Percentiles rank a stretch among this genome's conserved stretches.
Conservation (phyloP, 2,113 vertebrate species). For the Siniperca chuatsi region DNA sequence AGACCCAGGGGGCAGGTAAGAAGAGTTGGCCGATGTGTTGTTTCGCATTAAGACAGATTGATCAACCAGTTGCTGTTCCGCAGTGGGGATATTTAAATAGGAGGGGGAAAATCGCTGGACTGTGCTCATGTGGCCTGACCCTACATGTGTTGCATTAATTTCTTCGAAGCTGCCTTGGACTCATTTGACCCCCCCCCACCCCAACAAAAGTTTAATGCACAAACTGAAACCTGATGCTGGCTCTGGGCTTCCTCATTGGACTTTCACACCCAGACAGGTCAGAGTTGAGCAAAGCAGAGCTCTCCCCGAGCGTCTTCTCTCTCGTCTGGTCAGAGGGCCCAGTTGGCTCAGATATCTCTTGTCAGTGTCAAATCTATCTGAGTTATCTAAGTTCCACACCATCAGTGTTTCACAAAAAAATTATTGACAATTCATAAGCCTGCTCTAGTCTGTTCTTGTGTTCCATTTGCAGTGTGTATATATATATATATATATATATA, state of each 20-base stretch:
- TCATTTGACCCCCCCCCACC: slow-evolving; percentile 53
- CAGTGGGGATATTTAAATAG: slow-evolving; percentile 54
- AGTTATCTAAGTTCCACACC: slow-evolving; percentile 21
- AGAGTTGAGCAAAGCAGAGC: slow-evolving; percentile 59
- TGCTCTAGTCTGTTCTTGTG: neutral
- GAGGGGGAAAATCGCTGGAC: slow-evolving; percentile 44
- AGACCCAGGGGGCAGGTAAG: slow-evolving; percentile 38
- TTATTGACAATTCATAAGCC: neutral
- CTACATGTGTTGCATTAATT: slow-evolving; percentile 65
- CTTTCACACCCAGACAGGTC: slow-evolving; percentile 70
- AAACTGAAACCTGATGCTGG: slow-evolving; percentile 57
- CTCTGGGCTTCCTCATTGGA: slow-evolving; percentile 67
- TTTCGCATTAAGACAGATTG: slow-evolving; percentile 53
- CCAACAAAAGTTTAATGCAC: slow-evolving; percentile 50
- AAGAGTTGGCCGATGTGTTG: slow-evolving; percentile 32
- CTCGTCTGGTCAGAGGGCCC: slow-evolving; percentile 36
- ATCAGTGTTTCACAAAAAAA: slow-evolving; percentile 4
- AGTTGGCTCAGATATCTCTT: slow-evolving; percentile 44
- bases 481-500: too few relatives aligned
- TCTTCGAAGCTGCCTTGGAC: slow-evolving; percentile 53
- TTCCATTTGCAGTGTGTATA: too few relatives aligned
- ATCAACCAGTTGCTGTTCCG: slow-evolving; percentile 62
- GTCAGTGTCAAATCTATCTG: slow-evolving; percentile 34
- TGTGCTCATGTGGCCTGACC: slow-evolving; percentile 48
- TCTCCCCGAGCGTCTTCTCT: slow-evolving; percentile 36